Evolutionary conservation across 2,888 invertebrate species (phyloP).

Genomic region (Silvanus unidentatus): DNA sequence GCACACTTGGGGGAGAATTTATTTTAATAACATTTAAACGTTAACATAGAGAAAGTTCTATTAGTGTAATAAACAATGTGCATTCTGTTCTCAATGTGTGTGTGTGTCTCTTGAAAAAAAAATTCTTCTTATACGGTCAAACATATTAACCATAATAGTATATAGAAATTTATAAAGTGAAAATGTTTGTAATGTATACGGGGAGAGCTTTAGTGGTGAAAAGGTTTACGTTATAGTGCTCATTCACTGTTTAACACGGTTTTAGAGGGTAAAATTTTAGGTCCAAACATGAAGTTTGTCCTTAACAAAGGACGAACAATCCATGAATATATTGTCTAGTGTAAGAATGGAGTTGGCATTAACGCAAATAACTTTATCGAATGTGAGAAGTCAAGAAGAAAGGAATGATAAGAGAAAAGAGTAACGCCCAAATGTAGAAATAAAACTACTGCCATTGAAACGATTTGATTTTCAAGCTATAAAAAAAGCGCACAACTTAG

Average conservation of each 20-base stretch:
- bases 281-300: constrained; percentile 5
- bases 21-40: no score
- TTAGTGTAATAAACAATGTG: no score
- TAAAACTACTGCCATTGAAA: constrained; percentile 18
- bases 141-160: no score
- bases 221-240: constrained; percentile 1
- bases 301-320: constrained; percentile 9
- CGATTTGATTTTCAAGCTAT: not conserved
- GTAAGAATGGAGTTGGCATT: constrained; percentile 24
- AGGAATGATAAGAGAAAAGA: constrained; percentile 25
- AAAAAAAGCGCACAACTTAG: not conserved
- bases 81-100: no score
- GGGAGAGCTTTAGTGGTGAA: not conserved
- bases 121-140: no score
- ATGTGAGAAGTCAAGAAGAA: constrained; percentile 28
- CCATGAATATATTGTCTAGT: constrained; percentile 24
- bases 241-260: not conserved
- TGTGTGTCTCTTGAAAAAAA: no score
- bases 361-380: constrained; percentile 27
- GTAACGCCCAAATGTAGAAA: constrained; percentile 21
- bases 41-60: no score
- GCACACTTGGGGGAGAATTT: no score
- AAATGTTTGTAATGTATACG: no score
- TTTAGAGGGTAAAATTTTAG: constrained; percentile 1
- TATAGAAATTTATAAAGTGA: no score